A percentile compares a stretch with the other conserved stretches of the same genome.
Conservation (phyloP, 2,888 invertebrate genomes). For the Nebria salina region DNA sequence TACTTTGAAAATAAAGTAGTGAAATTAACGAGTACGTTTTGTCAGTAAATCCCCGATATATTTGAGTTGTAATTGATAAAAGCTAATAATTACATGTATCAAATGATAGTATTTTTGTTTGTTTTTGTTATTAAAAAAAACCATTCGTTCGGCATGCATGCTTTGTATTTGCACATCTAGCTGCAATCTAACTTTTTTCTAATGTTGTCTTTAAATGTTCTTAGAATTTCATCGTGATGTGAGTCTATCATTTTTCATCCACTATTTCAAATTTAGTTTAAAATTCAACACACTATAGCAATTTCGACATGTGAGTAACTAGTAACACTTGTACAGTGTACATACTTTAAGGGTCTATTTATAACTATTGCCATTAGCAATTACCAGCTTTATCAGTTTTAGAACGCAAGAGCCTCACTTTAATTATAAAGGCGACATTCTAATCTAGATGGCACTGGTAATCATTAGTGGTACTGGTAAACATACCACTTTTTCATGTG, state of each 20-base stretch:
- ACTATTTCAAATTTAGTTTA: no score
- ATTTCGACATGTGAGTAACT: neutral
- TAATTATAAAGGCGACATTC: no score
- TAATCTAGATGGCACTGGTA: no score
- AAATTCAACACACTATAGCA: no score
- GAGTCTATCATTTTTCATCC: neutral
- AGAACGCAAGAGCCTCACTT: no score
- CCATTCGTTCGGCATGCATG: conserved; percentile 30
- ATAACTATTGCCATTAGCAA: no score
- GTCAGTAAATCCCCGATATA: conserved; percentile 21
- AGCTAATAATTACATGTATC: conserved; percentile 43
- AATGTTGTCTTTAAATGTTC: neutral
- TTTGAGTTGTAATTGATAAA: conserved; percentile 43
- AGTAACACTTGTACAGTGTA: no score
- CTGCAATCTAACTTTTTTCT: neutral
- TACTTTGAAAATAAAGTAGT: neutral
- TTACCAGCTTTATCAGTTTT: no score
- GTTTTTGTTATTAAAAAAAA: neutral
- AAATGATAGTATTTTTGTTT: conserved; percentile 32
- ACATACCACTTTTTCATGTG: no score
- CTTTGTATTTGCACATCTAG: conserved; percentile 27
- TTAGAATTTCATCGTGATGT: neutral
- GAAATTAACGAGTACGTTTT: neutral
- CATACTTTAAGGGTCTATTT: no score
- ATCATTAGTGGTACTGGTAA: no score